Percentiles rank a stretch among this genome's conserved stretches.
phyloP scores from a whole-genome alignment of 2,888 invertebrate genomes.

The Plebejus melissa region DNA sequence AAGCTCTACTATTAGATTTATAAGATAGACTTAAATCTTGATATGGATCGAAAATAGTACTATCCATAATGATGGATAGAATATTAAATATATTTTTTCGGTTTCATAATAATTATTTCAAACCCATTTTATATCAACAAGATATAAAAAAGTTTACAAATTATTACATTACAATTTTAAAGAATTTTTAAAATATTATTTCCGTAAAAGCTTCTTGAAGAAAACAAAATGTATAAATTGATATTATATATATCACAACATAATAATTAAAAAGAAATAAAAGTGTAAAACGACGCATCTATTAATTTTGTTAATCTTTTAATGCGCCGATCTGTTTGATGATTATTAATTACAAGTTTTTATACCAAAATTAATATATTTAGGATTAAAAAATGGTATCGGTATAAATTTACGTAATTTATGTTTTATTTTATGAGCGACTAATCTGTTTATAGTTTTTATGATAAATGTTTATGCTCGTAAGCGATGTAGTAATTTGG shows the following conservation, averaged over 20 bases:
- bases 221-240: neutral
- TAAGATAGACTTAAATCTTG: too few relatives aligned
- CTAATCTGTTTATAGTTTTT: conserved; percentile 52
- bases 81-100: too few relatives aligned
- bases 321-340: conserved; percentile 39
- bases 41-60: too few relatives aligned
- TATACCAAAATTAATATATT: conserved; percentile 26
- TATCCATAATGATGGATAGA: too few relatives aligned
- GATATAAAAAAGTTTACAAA: too few relatives aligned
- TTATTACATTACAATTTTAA: too few relatives aligned
- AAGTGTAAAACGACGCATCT: neutral
- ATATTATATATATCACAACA: neutral
- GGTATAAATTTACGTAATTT: conserved; percentile 72
- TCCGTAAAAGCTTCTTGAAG: neutral
- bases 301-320: conserved; percentile 10
- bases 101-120: too few relatives aligned
- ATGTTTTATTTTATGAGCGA: conserved; percentile 58
- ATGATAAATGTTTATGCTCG: conserved; percentile 34
- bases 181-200: neutral
- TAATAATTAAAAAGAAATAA: conserved; percentile 3
- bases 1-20: too few relatives aligned
- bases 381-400: conserved; percentile 65
- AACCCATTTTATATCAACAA: too few relatives aligned
- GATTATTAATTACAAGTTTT: conserved; percentile 25
- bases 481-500: conserved; percentile 27